Percentiles rank a stretch among this genome's conserved stretches.
phyloP scores from a whole-genome alignment of 2,113 vertebrate species.

The Prietella phreatophila region DNA sequence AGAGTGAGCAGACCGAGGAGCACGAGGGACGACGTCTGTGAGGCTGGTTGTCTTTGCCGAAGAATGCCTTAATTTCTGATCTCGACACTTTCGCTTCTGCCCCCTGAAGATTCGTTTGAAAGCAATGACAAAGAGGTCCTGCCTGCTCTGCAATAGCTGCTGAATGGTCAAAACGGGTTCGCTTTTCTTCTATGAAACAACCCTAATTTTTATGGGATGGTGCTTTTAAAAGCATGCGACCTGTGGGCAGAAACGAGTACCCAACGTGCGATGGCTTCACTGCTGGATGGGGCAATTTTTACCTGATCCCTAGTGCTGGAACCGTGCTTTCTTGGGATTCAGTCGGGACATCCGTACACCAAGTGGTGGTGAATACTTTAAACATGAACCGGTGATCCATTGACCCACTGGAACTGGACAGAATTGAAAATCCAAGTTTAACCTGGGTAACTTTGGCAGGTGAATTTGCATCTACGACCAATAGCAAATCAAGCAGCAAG shows the following conservation, averaged over 20 bases:
- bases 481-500: neutral
- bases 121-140: conserved; percentile 50
- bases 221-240: neutral
- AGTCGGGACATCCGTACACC: neutral
- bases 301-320: neutral
- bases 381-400: neutral
- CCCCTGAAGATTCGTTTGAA: conserved; percentile 47
- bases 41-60: conserved; percentile 27
- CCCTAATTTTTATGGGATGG: neutral
- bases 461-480: neutral
- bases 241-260: neutral
- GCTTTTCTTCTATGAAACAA: conserved; percentile 5
- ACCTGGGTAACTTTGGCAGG: too few species aligned
- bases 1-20: neutral
- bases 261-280: neutral
- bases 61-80: conserved; percentile 46
- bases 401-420: neutral
- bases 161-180: conserved; percentile 29
- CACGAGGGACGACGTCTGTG: conserved; percentile 37
- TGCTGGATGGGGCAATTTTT: too few species aligned
- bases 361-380: neutral
- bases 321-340: neutral
- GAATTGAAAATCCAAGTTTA: neutral
- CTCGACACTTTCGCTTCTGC: conserved; percentile 44
- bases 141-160: conserved; percentile 12